These are phyloP conservation scores for Temnothorax nylanderi DNA, from an alignment of 1,140 invertebrate species.

Conservation along the genomic window DNA sequence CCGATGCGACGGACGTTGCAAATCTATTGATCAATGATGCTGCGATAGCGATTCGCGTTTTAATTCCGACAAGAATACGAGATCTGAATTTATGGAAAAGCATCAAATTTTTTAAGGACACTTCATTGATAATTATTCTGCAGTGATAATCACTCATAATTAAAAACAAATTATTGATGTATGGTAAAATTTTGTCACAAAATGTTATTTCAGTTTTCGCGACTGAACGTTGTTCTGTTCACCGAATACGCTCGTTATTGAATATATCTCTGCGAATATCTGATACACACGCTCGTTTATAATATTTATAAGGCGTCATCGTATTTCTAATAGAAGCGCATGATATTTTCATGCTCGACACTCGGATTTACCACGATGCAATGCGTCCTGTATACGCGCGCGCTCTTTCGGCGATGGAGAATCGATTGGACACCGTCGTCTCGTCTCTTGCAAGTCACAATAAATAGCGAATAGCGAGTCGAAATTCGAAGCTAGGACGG, in stretches of 20 bases:
- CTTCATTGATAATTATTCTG: neutral
- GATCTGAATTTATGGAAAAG: conserved; percentile 32
- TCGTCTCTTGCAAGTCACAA: conserved; percentile 60
- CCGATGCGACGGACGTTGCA: conserved; percentile 41
- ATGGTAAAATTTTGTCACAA: neutral
- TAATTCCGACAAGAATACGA: conserved; percentile 36
- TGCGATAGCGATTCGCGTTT: conserved; percentile 50
- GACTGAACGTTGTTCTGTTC: neutral
- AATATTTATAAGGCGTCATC: conserved; percentile 58
- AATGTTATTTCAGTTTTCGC: conserved; percentile 21
- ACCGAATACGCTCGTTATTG: neutral
- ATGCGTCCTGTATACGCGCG: conserved; percentile 12
- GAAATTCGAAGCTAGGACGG: conserved; percentile 45
- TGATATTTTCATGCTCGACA: conserved; percentile 43
- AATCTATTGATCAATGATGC: conserved; percentile 55
- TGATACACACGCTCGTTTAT: conserved; percentile 22
- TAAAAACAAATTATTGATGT: neutral
- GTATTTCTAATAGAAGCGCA: conserved; percentile 48
- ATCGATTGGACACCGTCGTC: conserved; percentile 64
- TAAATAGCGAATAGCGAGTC: conserved; percentile 59
- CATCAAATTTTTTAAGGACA: conserved; percentile 8
- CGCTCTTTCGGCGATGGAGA: conserved; percentile 60
- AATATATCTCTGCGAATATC: conserved; percentile 3
- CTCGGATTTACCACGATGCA: conserved; percentile 44
- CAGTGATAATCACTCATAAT: neutral